A percentile compares a stretch with the other conserved stretches of the same genome.
Conservation (phyloP, 2,888 invertebrate genomes). For the Scelioninae gen. 1 region DNA sequence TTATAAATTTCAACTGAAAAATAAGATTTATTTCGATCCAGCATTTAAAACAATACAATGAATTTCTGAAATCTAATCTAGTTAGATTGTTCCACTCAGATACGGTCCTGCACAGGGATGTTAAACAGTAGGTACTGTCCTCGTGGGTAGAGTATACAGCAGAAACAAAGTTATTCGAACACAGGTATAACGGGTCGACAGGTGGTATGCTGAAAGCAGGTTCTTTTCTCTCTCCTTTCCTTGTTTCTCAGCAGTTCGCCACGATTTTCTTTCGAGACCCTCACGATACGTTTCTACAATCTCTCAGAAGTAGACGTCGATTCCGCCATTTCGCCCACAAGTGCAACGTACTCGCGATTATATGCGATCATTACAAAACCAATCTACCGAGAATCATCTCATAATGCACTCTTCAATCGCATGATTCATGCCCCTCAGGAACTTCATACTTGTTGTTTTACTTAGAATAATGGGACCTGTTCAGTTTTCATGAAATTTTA, state of each 20-base stretch:
- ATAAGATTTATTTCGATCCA: not conserved
- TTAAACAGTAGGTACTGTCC: constrained; percentile 57
- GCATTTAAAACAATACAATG: not conserved
- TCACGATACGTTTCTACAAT: constrained; percentile 76
- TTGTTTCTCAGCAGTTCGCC: constrained; percentile 37
- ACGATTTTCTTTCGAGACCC: constrained; percentile 66
- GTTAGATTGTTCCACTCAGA: constrained; percentile 11
- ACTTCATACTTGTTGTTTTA: not conserved
- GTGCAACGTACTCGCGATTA: constrained; percentile 73
- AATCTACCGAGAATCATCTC: constrained; percentile 39
- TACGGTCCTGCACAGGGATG: constrained; percentile 54
- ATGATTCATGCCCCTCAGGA: not conserved
- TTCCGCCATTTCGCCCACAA: constrained; percentile 71
- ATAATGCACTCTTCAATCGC: not conserved
- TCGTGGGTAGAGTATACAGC: constrained; percentile 57
- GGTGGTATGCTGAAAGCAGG: constrained; percentile 80
- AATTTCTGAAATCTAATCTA: not conserved
- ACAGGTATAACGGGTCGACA: constrained; percentile 80
- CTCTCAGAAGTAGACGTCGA: constrained; percentile 69
- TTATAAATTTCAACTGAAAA: too few species aligned
- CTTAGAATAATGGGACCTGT: too few species aligned
- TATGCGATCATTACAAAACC: constrained; percentile 37
- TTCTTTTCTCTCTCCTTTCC: constrained; percentile 75
- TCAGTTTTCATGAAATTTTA: too few species aligned
- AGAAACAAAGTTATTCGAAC: constrained; percentile 75